Conservation (phyloP, 2,888 invertebrate species). For the Neuroscelio doddi region DNA sequence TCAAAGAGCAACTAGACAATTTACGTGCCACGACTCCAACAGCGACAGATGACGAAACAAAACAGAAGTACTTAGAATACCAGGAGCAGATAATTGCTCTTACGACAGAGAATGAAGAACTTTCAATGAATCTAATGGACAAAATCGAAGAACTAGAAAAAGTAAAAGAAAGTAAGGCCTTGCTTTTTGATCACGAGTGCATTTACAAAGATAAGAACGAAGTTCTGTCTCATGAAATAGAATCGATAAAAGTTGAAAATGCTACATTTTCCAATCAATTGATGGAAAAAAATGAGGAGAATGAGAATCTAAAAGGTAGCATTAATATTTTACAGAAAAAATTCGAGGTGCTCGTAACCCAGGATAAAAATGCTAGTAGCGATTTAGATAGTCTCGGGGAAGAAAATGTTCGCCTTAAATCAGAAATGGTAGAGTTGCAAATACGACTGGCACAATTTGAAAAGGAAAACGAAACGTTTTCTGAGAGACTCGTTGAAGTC, state of each 20-base stretch:
- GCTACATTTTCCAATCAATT: conserved; percentile 57
- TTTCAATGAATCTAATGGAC: conserved; percentile 77
- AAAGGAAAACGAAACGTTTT: conserved; percentile 52
- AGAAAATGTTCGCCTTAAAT: conserved; percentile 48
- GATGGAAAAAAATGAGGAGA: conserved; percentile 61
- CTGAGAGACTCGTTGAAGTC: conserved; percentile 42
- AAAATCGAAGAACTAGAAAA: conserved; percentile 70
- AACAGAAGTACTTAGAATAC: conserved; percentile 40
- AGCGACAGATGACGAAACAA: conserved; percentile 42
- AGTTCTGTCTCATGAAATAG: conserved; percentile 39
- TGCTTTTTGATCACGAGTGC: conserved; percentile 58
- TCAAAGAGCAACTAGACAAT: conserved; percentile 47
- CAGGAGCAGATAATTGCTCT: conserved; percentile 52
- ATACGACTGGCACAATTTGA: conserved; percentile 42
- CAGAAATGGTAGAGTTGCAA: conserved; percentile 49
- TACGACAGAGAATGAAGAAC: conserved; percentile 59
- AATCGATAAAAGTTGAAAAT: conserved; percentile 54
- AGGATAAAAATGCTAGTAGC: not conserved
- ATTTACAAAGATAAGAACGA: conserved; percentile 51
- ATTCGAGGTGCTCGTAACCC: conserved; percentile 19
- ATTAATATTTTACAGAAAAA: conserved; percentile 49
- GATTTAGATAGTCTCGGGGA: conserved; percentile 19
- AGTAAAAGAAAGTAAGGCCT: conserved; percentile 53
- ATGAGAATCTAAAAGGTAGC: conserved; percentile 53
- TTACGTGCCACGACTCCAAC: conserved; percentile 28